Evolutionary conservation across 2,797 vertebrate species (phyloP).

Genomic region (Scleropages formosus): DNA sequence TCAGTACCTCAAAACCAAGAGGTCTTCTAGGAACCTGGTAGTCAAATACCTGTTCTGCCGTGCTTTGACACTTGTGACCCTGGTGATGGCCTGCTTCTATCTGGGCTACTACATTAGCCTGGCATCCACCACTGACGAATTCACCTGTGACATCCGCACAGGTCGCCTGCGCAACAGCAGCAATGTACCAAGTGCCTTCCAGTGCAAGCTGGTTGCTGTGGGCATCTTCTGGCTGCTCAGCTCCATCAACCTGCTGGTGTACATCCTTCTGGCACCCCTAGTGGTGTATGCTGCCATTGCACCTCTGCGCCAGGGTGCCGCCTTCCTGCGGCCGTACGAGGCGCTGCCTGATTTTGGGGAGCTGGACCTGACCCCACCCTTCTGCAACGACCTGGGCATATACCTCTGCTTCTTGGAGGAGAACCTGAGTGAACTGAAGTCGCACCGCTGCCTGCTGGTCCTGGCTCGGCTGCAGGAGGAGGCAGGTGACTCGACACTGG

Average conservation of each 20-base stretch:
- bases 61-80: constrained; percentile 72
- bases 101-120: constrained; percentile 87
- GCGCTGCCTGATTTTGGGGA: constrained; percentile 84
- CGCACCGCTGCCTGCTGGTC: constrained; percentile 91
- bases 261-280: constrained; percentile 72
- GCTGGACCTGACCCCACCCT: constrained; percentile 70
- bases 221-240: constrained; percentile 91
- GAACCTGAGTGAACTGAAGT: constrained; percentile 91
- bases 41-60: constrained; percentile 81
- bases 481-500: constrained; percentile 71
- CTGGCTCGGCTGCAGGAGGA: constrained; percentile 83
- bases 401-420: constrained; percentile 90
- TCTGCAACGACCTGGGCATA: constrained; percentile 88
- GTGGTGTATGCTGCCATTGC: constrained; percentile 78
- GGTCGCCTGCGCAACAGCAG: constrained; percentile 82
- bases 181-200: constrained; percentile 69
- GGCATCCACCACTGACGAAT: constrained; percentile 85
- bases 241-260: constrained; percentile 84
- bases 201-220: constrained; percentile 90
- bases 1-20: constrained; percentile 91
- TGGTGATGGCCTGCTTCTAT: constrained; percentile 78
- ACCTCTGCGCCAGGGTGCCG: constrained; percentile 73
- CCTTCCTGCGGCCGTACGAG: constrained; percentile 83
- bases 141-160: constrained; percentile 82
- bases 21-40: constrained; percentile 69